A percentile compares a stretch with the other conserved stretches of the same genome.
Conservation (phyloP, 2,113 vertebrate genomes). For the Atrichornis clamosus region DNA sequence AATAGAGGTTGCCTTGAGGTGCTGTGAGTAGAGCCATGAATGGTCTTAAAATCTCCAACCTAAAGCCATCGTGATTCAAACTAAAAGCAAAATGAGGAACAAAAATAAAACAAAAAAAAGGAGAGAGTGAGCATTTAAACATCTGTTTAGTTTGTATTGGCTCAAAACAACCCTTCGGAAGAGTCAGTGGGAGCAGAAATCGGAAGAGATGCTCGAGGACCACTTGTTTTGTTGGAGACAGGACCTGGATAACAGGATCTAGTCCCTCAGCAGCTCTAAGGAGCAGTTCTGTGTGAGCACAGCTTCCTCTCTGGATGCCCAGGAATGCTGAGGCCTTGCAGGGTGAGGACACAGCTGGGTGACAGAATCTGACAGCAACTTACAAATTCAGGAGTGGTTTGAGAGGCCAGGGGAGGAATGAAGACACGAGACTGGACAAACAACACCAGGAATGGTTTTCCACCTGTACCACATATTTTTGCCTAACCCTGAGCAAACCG, state of each 20-base stretch:
- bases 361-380: neutral
- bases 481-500: neutral
- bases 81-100: neutral
- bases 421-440: neutral
- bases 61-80: neutral
- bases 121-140: neutral
- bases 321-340: neutral
- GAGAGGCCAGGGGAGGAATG: neutral
- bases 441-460: neutral
- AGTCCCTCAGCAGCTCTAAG: neutral
- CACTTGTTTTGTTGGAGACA: neutral
- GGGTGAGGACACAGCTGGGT: neutral
- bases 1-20: conserved; percentile 44
- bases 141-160: neutral
- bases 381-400: neutral
- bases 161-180: neutral
- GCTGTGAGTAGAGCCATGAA: neutral
- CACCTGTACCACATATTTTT: neutral
- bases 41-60: neutral
- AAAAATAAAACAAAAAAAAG: neutral
- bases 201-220: neutral
- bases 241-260: accelerated
- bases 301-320: neutral
- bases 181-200: neutral
- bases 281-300: accelerated